These are phyloP conservation scores for Gryllus bimaculatus DNA, from an alignment of 1,140 invertebrate species.

Conservation along the genomic window DNA sequence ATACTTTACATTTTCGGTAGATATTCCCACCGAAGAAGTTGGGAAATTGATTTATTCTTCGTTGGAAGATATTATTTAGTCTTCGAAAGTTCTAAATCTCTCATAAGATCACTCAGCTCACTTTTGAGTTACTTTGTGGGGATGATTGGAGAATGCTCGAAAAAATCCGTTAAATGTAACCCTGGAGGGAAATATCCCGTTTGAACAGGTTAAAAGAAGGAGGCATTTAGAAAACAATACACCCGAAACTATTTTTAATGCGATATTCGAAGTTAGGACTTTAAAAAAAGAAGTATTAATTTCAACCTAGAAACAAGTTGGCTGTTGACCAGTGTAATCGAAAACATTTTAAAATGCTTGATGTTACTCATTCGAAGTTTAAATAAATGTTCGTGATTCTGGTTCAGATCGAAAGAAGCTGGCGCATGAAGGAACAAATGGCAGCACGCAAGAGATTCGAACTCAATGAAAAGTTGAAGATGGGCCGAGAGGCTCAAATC, in stretches of 20 bases:
- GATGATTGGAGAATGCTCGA: too few species aligned
- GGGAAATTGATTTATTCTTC: too few species aligned
- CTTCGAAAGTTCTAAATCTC: too few species aligned
- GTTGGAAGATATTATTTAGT: too few species aligned
- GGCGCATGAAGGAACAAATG: conserved; percentile 34
- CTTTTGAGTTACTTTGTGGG: too few species aligned
- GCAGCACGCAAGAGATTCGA: conserved; percentile 28
- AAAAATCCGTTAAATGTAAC: too few species aligned
- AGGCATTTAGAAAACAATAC: not conserved
- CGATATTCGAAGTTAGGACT: not conserved
- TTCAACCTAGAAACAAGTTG: not conserved
- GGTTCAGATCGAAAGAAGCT: conserved; percentile 33
- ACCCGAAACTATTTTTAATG: not conserved
- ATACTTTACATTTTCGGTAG: too few species aligned
- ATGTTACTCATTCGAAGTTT: not conserved
- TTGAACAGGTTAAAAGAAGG: too few species aligned
- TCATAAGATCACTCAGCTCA: too few species aligned
- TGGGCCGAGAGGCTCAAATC: conserved; percentile 40
- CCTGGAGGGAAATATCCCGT: too few species aligned
- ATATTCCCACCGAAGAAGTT: too few species aligned
- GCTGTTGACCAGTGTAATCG: not conserved
- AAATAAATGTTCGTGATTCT: not conserved
- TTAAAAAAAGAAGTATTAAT: not conserved
- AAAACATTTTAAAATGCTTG: not conserved
- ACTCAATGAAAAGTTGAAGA: conserved; percentile 29